Evolutionary conservation across 1,140 invertebrate species (phyloP).

Genomic region (Trichogramma pretiosum): DNA sequence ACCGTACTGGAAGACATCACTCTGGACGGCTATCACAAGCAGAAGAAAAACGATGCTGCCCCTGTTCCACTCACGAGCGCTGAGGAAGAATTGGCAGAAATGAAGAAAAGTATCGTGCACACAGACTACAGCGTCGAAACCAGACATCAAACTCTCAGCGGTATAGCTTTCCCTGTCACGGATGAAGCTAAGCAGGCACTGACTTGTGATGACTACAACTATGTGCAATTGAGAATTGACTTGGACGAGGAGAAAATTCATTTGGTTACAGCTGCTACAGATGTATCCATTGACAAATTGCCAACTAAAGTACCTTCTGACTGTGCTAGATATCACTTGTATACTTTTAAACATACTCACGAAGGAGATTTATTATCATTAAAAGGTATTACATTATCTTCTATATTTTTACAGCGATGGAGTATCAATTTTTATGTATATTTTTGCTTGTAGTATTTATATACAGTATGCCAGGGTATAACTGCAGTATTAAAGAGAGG

Average conservation of each 20-base stretch:
- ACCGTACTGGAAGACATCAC: conserved; percentile 74
- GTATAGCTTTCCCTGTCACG: conserved; percentile 87
- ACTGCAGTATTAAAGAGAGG: conserved; percentile 86
- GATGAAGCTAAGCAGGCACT: conserved; percentile 71
- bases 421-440: conserved; percentile 9
- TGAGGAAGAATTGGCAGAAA: conserved; percentile 79
- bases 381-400: too few species aligned
- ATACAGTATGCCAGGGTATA: conserved; percentile 95
- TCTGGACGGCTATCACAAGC: conserved; percentile 70
- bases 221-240: conserved; percentile 72
- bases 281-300: conserved; percentile 54
- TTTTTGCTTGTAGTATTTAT: conserved; percentile 77
- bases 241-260: conserved; percentile 69
- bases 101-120: conserved; percentile 67
- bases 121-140: conserved; percentile 75
- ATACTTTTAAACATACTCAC: conserved; percentile 82
- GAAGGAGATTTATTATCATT: conserved; percentile 67
- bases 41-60: conserved; percentile 65
- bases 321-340: conserved; percentile 85
- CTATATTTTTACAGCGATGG: too few species aligned
- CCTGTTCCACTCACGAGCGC: conserved; percentile 81
- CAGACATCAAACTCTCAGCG: conserved; percentile 82
- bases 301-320: conserved; percentile 71
- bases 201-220: conserved; percentile 56
- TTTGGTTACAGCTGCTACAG: conserved; percentile 56